Base-by-base conservation (phyloP, 2,797 vertebrate genomes). In the Schizopygopsis pylzovi region DNA sequence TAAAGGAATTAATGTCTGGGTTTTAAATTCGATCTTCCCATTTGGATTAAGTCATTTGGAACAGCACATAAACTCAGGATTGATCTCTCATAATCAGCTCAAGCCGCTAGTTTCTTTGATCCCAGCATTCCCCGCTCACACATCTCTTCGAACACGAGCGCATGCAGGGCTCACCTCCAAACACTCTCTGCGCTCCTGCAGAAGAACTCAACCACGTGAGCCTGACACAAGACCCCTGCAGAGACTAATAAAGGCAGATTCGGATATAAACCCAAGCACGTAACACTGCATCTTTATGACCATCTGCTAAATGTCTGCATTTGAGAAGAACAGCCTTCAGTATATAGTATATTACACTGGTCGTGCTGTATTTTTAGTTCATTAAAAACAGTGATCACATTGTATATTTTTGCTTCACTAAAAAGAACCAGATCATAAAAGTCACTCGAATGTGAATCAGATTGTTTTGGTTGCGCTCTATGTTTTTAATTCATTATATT, bases 21-120 rank as follows among this genome's bases (percentile, higher is more conserved):
- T 54, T 70, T 65, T 41, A 13, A 47, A 73, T 72, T 47, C 6
- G 45, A 79, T 63, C 52, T 71, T 63, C 47, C 54, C 68, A 61
- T 79, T 77, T 65, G 59, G 72, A 85, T 79, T 25, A 80, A 72
- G 67, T 37, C 4, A 18, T 75, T 56, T 59, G 63, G 33, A 84
- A 49, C 52, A 71, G 41, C 56, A 67, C 20, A 54, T 10, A 61
- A 47, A 78, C 28, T 79, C 59, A 82, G 25, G 61, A 79, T 68
- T 81, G 37, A 86, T 84, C 81, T 81, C 16, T 47, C 54, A 80
- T 41, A 67, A 70, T 54, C 67, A 82, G 68, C 28, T 73, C 12
- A 85, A 72, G 12, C 59, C 18, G 11, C 33, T 49, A 33, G 43
- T 49, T 85, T 85, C 39, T 49, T 61, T 71, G 15, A 41, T 77